phyloP scores from a whole-genome alignment of 2,888 invertebrate genomes.

The Ommatoiulus sabulosus region DNA sequence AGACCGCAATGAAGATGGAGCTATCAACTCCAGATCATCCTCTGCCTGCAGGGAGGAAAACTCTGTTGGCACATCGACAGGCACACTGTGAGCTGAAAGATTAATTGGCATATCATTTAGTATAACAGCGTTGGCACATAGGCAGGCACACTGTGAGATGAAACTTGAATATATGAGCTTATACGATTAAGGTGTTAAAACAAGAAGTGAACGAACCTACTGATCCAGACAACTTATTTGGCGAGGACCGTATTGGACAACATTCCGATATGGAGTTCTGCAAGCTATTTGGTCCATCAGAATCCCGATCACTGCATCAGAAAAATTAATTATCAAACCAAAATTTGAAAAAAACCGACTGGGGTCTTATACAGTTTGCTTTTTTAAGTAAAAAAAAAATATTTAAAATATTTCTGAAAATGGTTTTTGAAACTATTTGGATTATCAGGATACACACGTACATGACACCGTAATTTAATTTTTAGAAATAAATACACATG shows the following conservation, averaged over 20 bases:
- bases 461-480: too few relatives aligned
- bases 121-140: neutral
- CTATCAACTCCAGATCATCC: conserved; percentile 54
- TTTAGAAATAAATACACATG: neutral
- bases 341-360: too few relatives aligned
- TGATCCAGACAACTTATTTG: neutral
- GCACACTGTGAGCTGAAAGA: conserved; percentile 66
- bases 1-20: conserved; percentile 56
- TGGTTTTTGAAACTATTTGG: too few relatives aligned
- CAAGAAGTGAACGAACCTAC: neutral
- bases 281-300: conserved; percentile 61
- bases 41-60: neutral
- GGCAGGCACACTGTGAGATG: neutral
- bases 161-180: conserved; percentile 61
- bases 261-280: conserved; percentile 58
- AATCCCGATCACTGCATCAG: conserved; percentile 59
- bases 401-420: too few relatives aligned
- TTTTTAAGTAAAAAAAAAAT: too few relatives aligned
- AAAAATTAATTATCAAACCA: neutral
- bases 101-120: too few relatives aligned
- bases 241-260: conserved; percentile 45
- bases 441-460: too few relatives aligned
- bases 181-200: too few relatives aligned
- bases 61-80: conserved; percentile 66
- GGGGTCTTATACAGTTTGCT: too few relatives aligned